Percentiles rank a stretch among this genome's conserved stretches.
phyloP scores from a whole-genome alignment of 1,140 invertebrate genomes.

The Apis mellifera region DNA sequence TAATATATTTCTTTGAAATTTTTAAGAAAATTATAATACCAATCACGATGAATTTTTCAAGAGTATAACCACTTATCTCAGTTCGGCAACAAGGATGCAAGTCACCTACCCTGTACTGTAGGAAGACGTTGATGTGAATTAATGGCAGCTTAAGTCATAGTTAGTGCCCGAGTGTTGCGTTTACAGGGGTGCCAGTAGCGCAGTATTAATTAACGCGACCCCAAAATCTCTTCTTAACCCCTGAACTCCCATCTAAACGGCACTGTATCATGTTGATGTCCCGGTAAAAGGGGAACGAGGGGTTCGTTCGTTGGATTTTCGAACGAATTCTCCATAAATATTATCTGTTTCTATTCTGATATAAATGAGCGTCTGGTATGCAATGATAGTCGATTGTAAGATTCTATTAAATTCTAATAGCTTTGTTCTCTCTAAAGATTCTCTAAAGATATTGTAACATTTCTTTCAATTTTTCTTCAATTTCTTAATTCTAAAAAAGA shows the following conservation, averaged over 20 bases:
- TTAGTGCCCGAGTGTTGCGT: constrained; percentile 56
- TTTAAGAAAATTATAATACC: not conserved
- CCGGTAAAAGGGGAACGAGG: constrained; percentile 46
- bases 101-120: constrained; percentile 73
- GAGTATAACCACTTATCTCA: constrained; percentile 72
- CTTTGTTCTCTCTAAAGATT: too few species aligned
- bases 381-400: constrained; percentile 60
- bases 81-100: constrained; percentile 78
- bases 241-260: constrained; percentile 67
- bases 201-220: constrained; percentile 76
- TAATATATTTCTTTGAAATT: not conserved
- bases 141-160: constrained; percentile 78
- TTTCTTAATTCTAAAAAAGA: too few species aligned
- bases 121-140: constrained; percentile 82
- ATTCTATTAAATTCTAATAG: constrained; percentile 6
- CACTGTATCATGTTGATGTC: constrained; percentile 64
- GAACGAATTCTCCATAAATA: constrained; percentile 67
- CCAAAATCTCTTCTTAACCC: constrained; percentile 77
- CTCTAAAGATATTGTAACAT: not conserved
- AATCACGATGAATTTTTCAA: constrained; percentile 30
- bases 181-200: constrained; percentile 46
- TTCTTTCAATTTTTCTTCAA: not conserved
- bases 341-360: constrained; percentile 52
- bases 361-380: constrained; percentile 60
- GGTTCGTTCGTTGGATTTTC: constrained; percentile 39